Percentiles rank a stretch among this genome's conserved stretches.
Evolutionary conservation across 2,888 invertebrate genomes (phyloP).

Genomic region (Nemotelus pantherinus): DNA sequence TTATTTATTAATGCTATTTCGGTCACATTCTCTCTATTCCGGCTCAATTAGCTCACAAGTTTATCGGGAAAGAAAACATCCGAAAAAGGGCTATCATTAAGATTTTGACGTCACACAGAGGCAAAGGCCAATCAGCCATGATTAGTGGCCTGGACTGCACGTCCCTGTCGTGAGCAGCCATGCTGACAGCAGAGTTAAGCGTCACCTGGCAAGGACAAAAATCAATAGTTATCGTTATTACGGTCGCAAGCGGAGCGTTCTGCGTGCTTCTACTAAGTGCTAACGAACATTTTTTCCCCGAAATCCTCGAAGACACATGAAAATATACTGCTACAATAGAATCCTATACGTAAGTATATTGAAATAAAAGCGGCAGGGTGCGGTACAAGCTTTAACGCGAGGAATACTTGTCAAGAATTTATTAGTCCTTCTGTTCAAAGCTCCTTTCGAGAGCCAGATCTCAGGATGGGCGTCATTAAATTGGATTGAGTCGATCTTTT

Average conservation of each 20-base stretch:
- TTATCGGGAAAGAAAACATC: conserved; percentile 1
- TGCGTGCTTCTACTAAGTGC: not conserved
- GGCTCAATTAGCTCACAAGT: not conserved
- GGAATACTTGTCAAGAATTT: conserved; percentile 24
- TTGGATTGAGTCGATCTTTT: conserved; percentile 40
- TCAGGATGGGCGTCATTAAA: conserved; percentile 33
- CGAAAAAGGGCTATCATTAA: not conserved
- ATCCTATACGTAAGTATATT: not conserved
- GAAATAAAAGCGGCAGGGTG: not conserved
- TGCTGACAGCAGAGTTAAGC: conserved; percentile 13
- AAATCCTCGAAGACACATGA: conserved; percentile 15
- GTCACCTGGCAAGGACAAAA: conserved; percentile 25
- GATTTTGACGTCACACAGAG: not conserved
- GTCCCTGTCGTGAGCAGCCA: not conserved
- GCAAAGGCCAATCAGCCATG: not conserved
- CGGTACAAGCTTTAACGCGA: not conserved
- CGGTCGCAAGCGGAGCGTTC: not conserved
- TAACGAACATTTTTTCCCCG: not conserved
- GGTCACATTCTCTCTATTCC: not conserved
- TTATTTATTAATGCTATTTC: conserved; percentile 26
- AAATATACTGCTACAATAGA: not conserved
- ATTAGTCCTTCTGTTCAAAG: conserved; percentile 17
- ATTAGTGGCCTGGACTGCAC: not conserved
- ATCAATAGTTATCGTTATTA: conserved; percentile 38
- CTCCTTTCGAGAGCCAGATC: not conserved